Evolutionary conservation across 2,888 invertebrate species (phyloP).

Genomic region (Drosophila quinaria): DNA sequence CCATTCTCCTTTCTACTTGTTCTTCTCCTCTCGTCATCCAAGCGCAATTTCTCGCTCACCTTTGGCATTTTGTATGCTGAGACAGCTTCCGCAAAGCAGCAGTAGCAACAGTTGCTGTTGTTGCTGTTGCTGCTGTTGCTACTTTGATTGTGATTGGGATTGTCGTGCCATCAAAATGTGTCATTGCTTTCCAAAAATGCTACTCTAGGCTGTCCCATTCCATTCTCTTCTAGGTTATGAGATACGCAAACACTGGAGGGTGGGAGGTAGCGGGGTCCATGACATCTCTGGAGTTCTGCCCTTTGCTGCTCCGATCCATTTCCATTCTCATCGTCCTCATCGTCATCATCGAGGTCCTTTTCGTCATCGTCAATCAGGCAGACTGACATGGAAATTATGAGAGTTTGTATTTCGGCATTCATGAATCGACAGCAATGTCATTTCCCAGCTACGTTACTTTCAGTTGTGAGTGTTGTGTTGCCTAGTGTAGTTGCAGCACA

Average conservation of each 20-base stretch:
- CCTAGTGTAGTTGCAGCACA: slow-evolving; percentile 24
- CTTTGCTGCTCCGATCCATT: slow-evolving; percentile 42
- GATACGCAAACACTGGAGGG: neutral
- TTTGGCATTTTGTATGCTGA: slow-evolving; percentile 59
- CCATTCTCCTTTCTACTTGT: neutral
- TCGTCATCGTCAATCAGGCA: slow-evolving; percentile 66
- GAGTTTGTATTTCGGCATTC: slow-evolving; percentile 69
- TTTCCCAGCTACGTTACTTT: slow-evolving; percentile 26
- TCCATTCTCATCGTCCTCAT: slow-evolving; percentile 37
- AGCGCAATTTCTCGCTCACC: slow-evolving; percentile 46
- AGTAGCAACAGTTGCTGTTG: slow-evolving; percentile 6
- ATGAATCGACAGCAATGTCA: slow-evolving; percentile 53
- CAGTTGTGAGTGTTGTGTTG: slow-evolving; percentile 6
- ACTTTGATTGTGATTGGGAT: slow-evolving; percentile 51
- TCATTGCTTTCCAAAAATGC: slow-evolving; percentile 53
- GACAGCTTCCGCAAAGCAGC: slow-evolving; percentile 47
- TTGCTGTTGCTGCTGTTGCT: slow-evolving; percentile 23
- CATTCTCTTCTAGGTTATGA: neutral
- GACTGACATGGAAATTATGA: slow-evolving; percentile 70
- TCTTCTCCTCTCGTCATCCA: neutral
- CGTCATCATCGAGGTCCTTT: slow-evolving; percentile 20
- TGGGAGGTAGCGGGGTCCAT: neutral
- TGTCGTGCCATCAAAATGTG: slow-evolving; percentile 65
- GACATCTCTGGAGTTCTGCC: slow-evolving; percentile 17
- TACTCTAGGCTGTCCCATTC: slow-evolving; percentile 7